Base-by-base conservation (phyloP, 1,140 invertebrate genomes). In the Papilio glaucus region DNA sequence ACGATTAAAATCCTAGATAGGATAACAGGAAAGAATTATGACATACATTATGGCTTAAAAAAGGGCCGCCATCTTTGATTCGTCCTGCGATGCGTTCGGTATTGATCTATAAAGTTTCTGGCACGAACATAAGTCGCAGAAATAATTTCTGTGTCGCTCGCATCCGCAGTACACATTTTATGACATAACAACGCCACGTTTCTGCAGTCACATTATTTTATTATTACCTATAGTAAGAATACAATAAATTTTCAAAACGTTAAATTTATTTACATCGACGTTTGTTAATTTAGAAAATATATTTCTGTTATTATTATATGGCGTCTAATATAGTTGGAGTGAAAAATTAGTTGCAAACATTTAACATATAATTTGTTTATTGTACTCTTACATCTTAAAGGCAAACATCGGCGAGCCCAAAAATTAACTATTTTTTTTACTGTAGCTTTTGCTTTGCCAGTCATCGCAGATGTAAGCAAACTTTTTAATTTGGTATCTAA, bases 151-250 rank as follows among this genome's bases (percentile, higher is more conserved):
- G 29, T 6, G 29, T 33, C 29, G 29, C 29, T 33, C 29, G 29
- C 29, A 33, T n/a, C n/a, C n/a, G n/a, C n/a, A n/a, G n/a, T 3
- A 33, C 6, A 33, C 29, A 33, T 33, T 33, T 33, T 33, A 33
- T 33, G 29, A 33, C 29, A 33, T 33, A 33, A n/a, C n/a, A n/a
- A 33, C 29, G 29, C 29, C 2, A 33, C 29, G 29, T 33, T 33
- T 33, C 29, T 33, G 29, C 37, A 24, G 6, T 39, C 10, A 13
- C 15, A 21, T 38, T 24, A 38, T 65, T 65, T 65, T 39, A 39
- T 65, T 38, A 65, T 38, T n/a, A n/a, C n/a, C n/a, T n/a, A 65
- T 62, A 37, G 60, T 53, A 24, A 42, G 12, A 21, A 57, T 57
- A 26, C 9, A 24, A 57, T 57, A 53, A 53, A 49, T 49, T 49